Evolutionary conservation across 2,113 vertebrate species (phyloP).

Genomic region (Echinops telfairi): DNA sequence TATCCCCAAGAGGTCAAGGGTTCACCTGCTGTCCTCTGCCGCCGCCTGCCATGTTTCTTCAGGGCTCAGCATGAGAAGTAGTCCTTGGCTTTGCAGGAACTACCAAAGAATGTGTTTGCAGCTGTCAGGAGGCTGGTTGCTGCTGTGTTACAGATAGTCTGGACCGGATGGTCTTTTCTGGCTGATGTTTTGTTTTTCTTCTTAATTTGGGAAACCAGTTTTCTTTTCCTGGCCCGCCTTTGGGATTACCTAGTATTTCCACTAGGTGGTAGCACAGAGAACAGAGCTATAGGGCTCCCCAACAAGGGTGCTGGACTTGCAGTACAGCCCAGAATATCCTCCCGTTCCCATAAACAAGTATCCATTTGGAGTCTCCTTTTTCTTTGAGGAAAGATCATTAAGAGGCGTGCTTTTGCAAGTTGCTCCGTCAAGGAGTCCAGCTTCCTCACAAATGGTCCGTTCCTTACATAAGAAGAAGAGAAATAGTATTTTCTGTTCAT

Average conservation of each 20-base stretch:
- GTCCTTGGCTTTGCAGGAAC: slow-evolving; percentile 5
- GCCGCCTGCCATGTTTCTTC: background rate
- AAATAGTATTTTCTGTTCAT: slow-evolving; percentile 22
- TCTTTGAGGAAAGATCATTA: background rate
- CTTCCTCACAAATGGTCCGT: background rate
- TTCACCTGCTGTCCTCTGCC: slow-evolving; percentile 34
- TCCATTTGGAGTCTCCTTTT: background rate
- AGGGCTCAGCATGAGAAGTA: background rate
- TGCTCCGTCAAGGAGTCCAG: background rate
- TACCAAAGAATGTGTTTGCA: slow-evolving; percentile 60
- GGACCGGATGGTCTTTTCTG: background rate
- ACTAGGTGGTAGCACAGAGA: slow-evolving; percentile 78
- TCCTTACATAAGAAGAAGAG: background rate
- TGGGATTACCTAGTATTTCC: slow-evolving; percentile 45
- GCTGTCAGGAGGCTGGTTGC: slow-evolving; percentile 31
- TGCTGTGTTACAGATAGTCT: background rate
- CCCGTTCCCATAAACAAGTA: background rate
- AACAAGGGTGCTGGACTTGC: background rate
- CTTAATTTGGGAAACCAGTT: slow-evolving; percentile 12
- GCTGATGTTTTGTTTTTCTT: slow-evolving; percentile 1
- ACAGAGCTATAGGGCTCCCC: fast-evolving
- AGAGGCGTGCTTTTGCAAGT: background rate
- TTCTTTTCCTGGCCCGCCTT: background rate
- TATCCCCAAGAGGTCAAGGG: fast-evolving
- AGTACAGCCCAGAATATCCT: background rate